Conservation (phyloP, 23 tunicate species). For the Ciona savignyi region DNA sequence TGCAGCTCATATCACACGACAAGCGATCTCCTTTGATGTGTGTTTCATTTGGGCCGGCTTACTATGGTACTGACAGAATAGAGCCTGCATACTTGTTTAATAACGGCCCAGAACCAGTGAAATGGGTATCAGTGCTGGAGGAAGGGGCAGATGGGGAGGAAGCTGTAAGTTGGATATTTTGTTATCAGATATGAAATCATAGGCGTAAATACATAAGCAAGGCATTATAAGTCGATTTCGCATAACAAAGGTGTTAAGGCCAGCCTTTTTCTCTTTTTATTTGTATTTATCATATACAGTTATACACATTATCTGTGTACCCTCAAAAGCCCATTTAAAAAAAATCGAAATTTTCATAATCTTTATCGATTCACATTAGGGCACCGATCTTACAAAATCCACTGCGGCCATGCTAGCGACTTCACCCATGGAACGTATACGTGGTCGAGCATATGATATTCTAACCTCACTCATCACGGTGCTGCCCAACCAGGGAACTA, state of each 20-base stretch:
- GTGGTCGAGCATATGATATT: conserved; percentile 78
- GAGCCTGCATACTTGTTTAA: conserved; percentile 65
- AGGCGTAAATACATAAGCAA: no score
- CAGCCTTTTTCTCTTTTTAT: background rate
- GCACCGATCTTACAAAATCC: conserved; percentile 80
- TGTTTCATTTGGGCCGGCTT: conserved; percentile 88
- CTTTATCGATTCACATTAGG: conserved; percentile 40
- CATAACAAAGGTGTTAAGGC: no score
- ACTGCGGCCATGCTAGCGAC: conserved; percentile 84
- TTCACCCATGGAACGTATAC: conserved; percentile 63
- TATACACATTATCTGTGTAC: no score
- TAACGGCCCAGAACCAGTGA: conserved; percentile 83
- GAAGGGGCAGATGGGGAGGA: conserved; percentile 94
- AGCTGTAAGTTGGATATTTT: conserved; percentile 76
- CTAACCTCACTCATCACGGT: conserved; percentile 84
- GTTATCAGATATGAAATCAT: no score
- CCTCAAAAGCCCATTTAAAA: no score
- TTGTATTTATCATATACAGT: no score
- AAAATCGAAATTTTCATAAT: no score
- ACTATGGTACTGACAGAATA: conserved; percentile 82
- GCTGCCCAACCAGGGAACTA: conserved; percentile 77
- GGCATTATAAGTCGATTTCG: background rate
- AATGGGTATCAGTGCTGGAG: conserved; percentile 94
- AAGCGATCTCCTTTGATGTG: conserved; percentile 22
- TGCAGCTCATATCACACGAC: conserved; percentile 39